Evolutionary conservation across 2,797 vertebrate genomes (phyloP), one percentile per base, ranked within the genome.

Genomic region (Pagetopsis macropterus): DNA sequence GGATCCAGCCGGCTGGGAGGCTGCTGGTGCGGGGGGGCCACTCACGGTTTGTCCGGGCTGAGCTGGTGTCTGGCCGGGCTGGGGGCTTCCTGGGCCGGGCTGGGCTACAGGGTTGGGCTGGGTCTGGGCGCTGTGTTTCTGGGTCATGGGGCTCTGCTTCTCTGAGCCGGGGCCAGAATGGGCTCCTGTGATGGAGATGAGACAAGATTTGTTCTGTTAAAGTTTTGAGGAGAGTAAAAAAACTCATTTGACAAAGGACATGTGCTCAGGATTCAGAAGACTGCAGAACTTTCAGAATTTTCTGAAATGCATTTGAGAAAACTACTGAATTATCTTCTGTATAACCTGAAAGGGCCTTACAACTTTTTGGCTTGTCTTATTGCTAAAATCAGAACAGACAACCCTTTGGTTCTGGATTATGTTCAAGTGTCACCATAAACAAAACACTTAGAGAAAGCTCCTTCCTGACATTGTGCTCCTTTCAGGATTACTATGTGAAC

Each of bases 81-180:
- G 93, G 15, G 70, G 27, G 65, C 82, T 89, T 65, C 84, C 89
- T 83, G 92, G 92, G 86, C 94, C 94, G 65, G 95, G 93, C 90
- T 96, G 96, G 70, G 95, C 94, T 91, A 95, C 92, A 61, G 96
- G 95, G 21, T 95, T 97, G 87, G 96, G 96, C 81, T 97, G 97
- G 81, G 95, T 94, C 91, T 95, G 83, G 1, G 96, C 95, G 82
- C 96, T 98, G 89, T 97, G 96, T 92, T 98, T 98, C 92, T 98
- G 98, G 52, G 96, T 96, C 97, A 98, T 88, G 63, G 98, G 98
- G 89, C 98, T 99, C 93, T 99, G 98, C 91, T 99, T 99, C 91
- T 99, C 98, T 0, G 98, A 99, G 88, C 96, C 94, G 65, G 97
- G 97, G 0, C 96, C 98, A 0, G 98, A 99, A 55, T 97, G 93